A percentile compares a stretch with the other conserved stretches of the same genome.
These are phyloP conservation scores for Chrysolina oricalcia DNA, from an alignment of 2,888 invertebrate genomes.

Conservation along the genomic window DNA sequence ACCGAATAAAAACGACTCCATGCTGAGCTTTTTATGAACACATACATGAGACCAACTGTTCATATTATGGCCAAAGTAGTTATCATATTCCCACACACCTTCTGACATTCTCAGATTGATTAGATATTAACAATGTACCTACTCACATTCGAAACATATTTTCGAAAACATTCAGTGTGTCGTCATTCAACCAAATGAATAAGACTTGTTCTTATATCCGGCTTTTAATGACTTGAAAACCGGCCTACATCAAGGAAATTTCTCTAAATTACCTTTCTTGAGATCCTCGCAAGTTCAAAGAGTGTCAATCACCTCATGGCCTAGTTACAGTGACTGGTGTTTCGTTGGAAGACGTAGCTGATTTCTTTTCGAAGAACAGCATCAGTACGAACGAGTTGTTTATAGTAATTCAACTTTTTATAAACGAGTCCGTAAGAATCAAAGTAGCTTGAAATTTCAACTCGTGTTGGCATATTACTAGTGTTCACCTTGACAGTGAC, in stretches of 20 bases:
- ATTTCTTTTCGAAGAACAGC: background rate
- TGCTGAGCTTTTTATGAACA: too few species aligned
- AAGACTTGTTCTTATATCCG: constrained; percentile 60
- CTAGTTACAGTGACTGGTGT: constrained; percentile 65
- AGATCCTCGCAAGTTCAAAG: constrained; percentile 65
- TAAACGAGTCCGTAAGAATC: background rate
- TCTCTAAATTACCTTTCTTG: constrained; percentile 50
- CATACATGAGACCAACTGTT: too few species aligned
- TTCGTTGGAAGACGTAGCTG: constrained; percentile 62
- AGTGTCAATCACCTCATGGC: constrained; percentile 69
- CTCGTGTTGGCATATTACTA: background rate
- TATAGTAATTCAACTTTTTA: background rate
- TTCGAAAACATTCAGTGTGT: constrained; percentile 20
- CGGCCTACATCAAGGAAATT: constrained; percentile 60
- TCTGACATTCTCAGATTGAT: background rate
- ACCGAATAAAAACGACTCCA: too few species aligned
- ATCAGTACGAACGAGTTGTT: background rate
- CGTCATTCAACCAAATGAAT: constrained; percentile 48
- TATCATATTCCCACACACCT: too few species aligned
- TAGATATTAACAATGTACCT: background rate
- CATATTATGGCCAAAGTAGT: too few species aligned
- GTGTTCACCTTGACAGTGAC: constrained; percentile 10
- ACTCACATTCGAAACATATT: background rate
- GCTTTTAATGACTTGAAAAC: constrained; percentile 61
- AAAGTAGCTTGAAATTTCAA: constrained; percentile 10